These are phyloP conservation scores for Macaca nemestrina DNA, from an alignment of 2,113 vertebrate species.

Conservation along the genomic window DNA sequence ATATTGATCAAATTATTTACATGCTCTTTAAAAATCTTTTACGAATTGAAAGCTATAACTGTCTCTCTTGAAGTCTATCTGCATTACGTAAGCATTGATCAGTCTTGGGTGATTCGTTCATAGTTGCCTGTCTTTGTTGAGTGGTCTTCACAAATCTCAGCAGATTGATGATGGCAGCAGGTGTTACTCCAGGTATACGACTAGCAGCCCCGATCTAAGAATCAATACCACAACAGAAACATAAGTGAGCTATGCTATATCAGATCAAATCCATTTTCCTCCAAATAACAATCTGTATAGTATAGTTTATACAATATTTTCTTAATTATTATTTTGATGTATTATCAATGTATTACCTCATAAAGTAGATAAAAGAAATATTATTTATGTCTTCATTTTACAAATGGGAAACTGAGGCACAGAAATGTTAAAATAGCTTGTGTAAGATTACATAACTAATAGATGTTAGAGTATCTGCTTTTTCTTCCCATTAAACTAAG, in stretches of 20 bases:
- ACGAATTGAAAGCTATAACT: conserved; percentile 21
- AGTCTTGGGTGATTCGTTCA: background rate
- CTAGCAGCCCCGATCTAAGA: conserved; percentile 91
- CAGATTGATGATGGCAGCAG: conserved; percentile 91
- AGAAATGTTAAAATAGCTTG: background rate
- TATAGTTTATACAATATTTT: background rate
- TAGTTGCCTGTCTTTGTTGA: conserved; percentile 47
- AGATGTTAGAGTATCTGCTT: background rate
- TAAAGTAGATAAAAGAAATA: conserved; percentile 17
- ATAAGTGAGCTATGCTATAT: background rate
- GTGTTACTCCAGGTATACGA: conserved; percentile 93
- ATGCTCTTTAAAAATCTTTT: conserved; percentile 1
- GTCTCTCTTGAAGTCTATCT: background rate
- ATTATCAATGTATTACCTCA: background rate
- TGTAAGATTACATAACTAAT: background rate
- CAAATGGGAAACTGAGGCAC: background rate
- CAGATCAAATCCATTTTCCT: background rate
- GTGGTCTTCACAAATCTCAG: conserved; percentile 87
- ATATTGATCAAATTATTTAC: background rate
- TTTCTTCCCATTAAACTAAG: background rate
- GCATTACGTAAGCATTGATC: background rate
- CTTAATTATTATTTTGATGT: background rate
- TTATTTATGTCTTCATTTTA: background rate
- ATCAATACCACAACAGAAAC: conserved; percentile 44
- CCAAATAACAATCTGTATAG: background rate